Evolutionary conservation across 2,888 invertebrate species (phyloP).

Genomic region (Tachystola acroxantha): DNA sequence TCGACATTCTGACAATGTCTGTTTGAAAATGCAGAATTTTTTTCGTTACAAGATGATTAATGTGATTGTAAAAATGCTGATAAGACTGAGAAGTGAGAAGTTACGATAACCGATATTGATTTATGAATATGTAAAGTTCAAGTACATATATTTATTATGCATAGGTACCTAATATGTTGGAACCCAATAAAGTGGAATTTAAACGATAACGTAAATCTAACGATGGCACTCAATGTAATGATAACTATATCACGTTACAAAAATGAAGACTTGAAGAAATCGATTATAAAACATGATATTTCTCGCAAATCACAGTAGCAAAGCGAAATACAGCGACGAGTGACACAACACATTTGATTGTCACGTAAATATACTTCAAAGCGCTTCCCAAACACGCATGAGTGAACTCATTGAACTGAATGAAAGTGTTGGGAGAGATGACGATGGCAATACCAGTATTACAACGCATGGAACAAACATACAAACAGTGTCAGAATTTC

Average conservation of each 20-base stretch:
- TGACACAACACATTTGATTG: constrained; percentile 42
- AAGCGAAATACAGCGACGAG: constrained; percentile 23
- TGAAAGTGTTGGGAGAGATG: constrained; percentile 17
- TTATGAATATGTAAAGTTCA: too few species aligned
- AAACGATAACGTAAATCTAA: too few species aligned
- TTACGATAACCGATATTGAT: too few species aligned
- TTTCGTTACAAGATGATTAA: too few species aligned
- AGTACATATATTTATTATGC: too few species aligned
- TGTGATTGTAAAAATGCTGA: too few species aligned
- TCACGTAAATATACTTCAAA: constrained; percentile 43
- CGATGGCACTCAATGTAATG: too few species aligned
- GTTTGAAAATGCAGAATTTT: background rate
- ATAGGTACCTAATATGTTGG: too few species aligned
- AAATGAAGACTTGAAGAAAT: too few species aligned
- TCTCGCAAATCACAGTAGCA: constrained; percentile 40
- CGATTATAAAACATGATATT: constrained; percentile 7
- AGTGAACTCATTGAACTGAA: constrained; percentile 25
- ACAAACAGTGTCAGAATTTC: background rate
- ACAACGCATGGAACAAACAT: background rate
- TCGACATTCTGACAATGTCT: background rate
- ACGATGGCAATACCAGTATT: constrained; percentile 9
- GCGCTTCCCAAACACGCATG: constrained; percentile 30
- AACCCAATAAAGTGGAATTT: too few species aligned
- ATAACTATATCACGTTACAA: too few species aligned
- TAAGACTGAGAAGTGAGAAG: too few species aligned